These are phyloP conservation scores for Labeo catla DNA, from an alignment of 2,113 vertebrate species.

Conservation along the genomic window DNA sequence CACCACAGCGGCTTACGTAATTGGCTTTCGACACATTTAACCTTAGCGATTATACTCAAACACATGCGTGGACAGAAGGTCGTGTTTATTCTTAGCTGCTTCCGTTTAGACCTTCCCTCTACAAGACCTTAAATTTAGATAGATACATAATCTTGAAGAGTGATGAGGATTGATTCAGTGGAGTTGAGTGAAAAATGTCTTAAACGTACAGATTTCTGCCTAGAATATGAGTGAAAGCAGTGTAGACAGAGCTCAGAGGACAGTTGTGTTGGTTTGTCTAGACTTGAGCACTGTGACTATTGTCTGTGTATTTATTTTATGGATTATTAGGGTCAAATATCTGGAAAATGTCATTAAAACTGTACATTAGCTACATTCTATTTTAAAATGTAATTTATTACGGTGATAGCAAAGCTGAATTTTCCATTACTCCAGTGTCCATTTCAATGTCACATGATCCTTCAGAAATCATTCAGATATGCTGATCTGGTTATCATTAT, in stretches of 20 bases:
- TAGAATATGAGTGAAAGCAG: background rate
- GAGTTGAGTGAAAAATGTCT: background rate
- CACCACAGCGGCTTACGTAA: background rate
- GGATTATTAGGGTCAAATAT: background rate
- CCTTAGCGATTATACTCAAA: background rate
- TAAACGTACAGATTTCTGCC: background rate
- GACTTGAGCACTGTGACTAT: background rate
- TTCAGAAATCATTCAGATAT: too few relatives aligned
- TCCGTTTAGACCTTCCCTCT: background rate
- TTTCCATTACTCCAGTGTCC: too few relatives aligned
- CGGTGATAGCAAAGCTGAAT: too few relatives aligned
- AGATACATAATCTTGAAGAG: background rate
- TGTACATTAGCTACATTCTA: too few relatives aligned
- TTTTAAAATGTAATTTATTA: too few relatives aligned
- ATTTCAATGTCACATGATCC: too few relatives aligned
- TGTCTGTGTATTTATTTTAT: background rate
- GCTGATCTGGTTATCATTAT: too few relatives aligned
- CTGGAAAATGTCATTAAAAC: background rate
- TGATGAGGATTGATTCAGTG: background rate
- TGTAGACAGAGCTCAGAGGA: background rate
- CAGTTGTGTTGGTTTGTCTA: background rate
- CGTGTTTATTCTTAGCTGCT: background rate
- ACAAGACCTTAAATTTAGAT: background rate
- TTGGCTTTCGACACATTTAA: conserved; percentile 20
- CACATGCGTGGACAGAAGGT: background rate